Conservation (phyloP, 2,797 vertebrate genomes). For the Spinibarbus caldwelli region DNA sequence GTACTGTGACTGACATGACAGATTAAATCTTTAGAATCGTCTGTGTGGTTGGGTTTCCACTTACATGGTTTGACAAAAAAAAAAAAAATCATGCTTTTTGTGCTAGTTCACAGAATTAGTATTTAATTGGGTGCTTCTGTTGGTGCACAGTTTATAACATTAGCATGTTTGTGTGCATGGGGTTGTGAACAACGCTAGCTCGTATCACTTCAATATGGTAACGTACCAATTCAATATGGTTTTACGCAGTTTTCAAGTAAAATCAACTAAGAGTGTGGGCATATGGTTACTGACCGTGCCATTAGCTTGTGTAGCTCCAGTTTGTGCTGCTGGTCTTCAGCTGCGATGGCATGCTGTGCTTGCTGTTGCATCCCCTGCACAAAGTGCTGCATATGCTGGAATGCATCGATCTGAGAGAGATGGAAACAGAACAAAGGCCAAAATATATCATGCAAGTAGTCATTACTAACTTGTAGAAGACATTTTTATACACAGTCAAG, state of each 20-base stretch:
- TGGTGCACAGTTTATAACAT: no score
- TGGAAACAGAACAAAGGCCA: neutral
- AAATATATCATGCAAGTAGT: neutral
- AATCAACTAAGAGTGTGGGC: neutral
- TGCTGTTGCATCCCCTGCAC: constrained; percentile 97
- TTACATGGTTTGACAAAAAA: no score
- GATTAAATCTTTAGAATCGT: no score
- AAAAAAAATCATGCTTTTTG: no score
- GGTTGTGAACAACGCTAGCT: no score
- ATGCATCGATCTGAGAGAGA: constrained; percentile 88
- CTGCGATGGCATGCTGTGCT: constrained; percentile 91
- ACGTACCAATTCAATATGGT: neutral
- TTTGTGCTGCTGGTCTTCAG: constrained; percentile 95
- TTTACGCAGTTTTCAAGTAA: neutral
- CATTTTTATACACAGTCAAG: neutral
- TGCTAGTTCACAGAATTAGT: no score
- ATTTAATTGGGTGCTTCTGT: no score
- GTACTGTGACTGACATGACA: no score
- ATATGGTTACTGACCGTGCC: constrained; percentile 85
- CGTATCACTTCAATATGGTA: no score
- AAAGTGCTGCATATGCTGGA: constrained; percentile 99
- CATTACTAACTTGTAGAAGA: neutral
- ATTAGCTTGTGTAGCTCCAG: constrained; percentile 98
- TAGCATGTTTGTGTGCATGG: no score
- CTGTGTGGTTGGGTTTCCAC: no score